Base-by-base conservation (phyloP, 2,113 vertebrate genomes). In the Protobothrops mucrosquamatus region DNA sequence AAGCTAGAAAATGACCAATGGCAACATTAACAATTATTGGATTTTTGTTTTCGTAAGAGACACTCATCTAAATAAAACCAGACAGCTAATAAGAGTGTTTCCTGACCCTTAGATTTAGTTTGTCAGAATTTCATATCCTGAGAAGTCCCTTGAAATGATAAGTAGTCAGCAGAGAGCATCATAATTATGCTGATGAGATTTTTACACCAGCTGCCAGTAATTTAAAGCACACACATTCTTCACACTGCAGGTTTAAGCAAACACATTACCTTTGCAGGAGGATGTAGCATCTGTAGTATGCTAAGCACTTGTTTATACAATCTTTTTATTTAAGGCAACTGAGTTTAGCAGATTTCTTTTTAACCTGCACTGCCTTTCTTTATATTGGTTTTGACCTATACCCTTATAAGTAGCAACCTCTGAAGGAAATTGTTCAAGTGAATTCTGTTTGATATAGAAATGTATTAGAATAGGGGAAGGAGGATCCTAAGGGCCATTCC, bases 81-180 rank as follows among this genome's bases (percentile, higher is more conserved):
- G 88, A 90, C 55, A 90, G 43, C 51, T 89, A 61, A 93, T 61
- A 86, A 24, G 11, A 43, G 51, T 86, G 55, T 34, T 85, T 86
- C 90, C 55, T 93, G 74, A 86, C 88, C 88, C 74, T 90, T 64
- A 24, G 24, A 61, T 86, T 90, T 90, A 93, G 86, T 43, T 86
- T n/a, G 29, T 54, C 89, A 12, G 55, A 85, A 90, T 61, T 85
- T 56, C 69, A 57, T 23, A 85, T 61, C 52, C 51, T 93, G 26
- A 59, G 69, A 48, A 81, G 18, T 48, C 43, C 29, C 87, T 89
- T 91, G 89, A 56, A 88, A 85, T 93, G 46, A 87, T 89, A 89
- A 92, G 56, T 48, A 87, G n/a, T 69, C 24, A 51, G 88, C 54
- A 11, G 54, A 91, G 52, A 91, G 69, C 87, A 89, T 43, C 29